These are phyloP conservation scores for Horisme vitalbata DNA, from an alignment of 2,888 invertebrate species.

Conservation along the genomic window DNA sequence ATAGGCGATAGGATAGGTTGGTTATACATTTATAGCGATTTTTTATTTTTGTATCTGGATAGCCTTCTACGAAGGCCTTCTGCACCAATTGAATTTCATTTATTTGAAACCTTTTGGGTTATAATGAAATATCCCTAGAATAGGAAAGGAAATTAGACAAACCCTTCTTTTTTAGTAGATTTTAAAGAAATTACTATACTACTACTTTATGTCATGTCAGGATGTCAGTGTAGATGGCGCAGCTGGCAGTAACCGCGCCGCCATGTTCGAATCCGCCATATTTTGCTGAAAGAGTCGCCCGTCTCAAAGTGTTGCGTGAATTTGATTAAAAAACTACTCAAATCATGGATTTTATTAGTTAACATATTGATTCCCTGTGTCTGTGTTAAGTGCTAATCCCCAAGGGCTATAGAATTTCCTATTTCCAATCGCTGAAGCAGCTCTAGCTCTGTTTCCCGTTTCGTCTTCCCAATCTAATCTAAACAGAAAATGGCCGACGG, in stretches of 20 bases:
- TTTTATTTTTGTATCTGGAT: no score
- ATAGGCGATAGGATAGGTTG: no score
- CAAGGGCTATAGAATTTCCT: constrained; percentile 47
- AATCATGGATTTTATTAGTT: constrained; percentile 73
- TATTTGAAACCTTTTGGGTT: no score
- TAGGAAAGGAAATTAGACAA: no score
- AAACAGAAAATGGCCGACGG: constrained; percentile 92
- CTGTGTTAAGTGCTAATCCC: constrained; percentile 68
- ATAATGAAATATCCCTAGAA: no score
- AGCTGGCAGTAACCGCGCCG: constrained; percentile 38
- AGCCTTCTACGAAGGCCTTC: no score
- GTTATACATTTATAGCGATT: no score
- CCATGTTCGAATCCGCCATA: constrained; percentile 80
- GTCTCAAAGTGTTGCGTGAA: constrained; percentile 67
- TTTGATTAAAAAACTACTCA: constrained; percentile 63
- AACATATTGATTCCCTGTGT: constrained; percentile 61
- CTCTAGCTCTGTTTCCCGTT: constrained; percentile 67
- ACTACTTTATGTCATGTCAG: no score
- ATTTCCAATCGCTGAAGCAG: constrained; percentile 59
- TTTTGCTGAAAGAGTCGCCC: constrained; percentile 77
- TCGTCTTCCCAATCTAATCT: constrained; percentile 80
- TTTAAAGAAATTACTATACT: no score
- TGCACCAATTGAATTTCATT: no score
- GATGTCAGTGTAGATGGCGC: constrained; percentile 10
- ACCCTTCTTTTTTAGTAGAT: no score